phyloP scores from a whole-genome alignment of 1,140 invertebrate genomes.

The Dendrolimus kikuchii region DNA sequence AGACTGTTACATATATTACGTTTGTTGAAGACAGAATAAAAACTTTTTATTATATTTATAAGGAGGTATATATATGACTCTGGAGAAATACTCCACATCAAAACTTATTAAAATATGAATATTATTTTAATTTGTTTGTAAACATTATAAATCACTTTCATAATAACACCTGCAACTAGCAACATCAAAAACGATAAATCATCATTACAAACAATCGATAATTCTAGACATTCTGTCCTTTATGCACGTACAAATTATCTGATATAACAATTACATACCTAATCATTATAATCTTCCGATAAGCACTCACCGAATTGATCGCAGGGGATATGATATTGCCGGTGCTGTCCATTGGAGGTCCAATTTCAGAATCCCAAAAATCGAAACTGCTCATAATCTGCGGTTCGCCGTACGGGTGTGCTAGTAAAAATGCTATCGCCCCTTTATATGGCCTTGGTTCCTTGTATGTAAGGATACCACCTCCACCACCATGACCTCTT shows the following conservation, averaged over 20 bases:
- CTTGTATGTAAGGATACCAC: constrained; percentile 76
- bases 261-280: constrained; percentile 1
- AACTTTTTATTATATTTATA: too few relatives aligned
- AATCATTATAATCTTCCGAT: constrained; percentile 5
- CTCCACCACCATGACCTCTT: constrained; percentile 74
- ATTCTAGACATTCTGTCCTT: too few relatives aligned
- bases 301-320: constrained; percentile 70
- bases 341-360: constrained; percentile 76
- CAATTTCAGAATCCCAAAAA: constrained; percentile 71
- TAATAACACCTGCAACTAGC: too few relatives aligned
- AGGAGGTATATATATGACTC: too few relatives aligned
- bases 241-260: constrained; percentile 1
- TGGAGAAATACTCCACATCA: too few relatives aligned
- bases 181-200: too few relatives aligned
- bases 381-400: constrained; percentile 86
- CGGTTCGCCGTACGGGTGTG: constrained; percentile 85
- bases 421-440: constrained; percentile 86
- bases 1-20: too few relatives aligned
- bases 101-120: too few relatives aligned
- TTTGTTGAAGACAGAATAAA: too few relatives aligned
- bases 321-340: constrained; percentile 78
- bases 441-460: constrained; percentile 73
- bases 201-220: too few relatives aligned
- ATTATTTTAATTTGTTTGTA: too few relatives aligned
- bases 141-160: too few relatives aligned